phyloP scores from a whole-genome alignment of 2,797 vertebrate genomes.

The Arrhamphus sclerolepis region DNA sequence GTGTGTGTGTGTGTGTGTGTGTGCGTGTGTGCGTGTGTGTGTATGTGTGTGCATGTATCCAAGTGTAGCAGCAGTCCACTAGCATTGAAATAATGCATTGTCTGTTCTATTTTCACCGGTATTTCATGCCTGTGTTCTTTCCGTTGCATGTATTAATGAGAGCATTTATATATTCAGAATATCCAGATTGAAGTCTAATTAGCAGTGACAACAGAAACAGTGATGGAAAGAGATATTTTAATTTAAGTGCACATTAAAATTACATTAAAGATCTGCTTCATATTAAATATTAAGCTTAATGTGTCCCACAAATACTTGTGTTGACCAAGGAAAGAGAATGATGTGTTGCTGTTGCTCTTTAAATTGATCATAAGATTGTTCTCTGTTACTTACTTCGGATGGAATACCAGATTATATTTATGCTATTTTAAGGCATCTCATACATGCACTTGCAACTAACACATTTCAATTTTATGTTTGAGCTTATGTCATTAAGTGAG shows the following conservation, averaged over 20 bases:
- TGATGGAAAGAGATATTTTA: not conserved
- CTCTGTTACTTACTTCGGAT: too few species aligned
- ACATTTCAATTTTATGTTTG: too few species aligned
- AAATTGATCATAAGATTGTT: too few species aligned
- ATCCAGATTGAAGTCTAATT: not conserved
- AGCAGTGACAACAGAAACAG: not conserved
- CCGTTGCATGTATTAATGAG: constrained; percentile 45
- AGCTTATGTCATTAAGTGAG: too few species aligned
- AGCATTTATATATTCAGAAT: too few species aligned
- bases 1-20: constrained; percentile 17
- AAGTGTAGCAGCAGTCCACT: constrained; percentile 23
- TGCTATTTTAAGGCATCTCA: too few species aligned
- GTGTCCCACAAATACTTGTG: too few species aligned
- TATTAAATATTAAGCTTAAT: too few species aligned
- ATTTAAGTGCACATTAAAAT: not conserved
- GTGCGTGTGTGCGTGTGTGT: constrained; percentile 26
- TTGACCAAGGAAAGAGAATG: too few species aligned
- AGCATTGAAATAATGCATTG: constrained; percentile 45
- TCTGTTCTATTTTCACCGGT: constrained; percentile 35
- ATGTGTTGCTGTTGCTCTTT: too few species aligned
- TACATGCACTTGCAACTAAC: too few species aligned
- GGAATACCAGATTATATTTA: too few species aligned
- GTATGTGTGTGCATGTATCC: constrained; percentile 22
- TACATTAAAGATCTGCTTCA: not conserved
- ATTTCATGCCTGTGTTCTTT: constrained; percentile 37